Base-by-base conservation (phyloP, 1,140 invertebrate genomes). In the Gerris buenoi region DNA sequence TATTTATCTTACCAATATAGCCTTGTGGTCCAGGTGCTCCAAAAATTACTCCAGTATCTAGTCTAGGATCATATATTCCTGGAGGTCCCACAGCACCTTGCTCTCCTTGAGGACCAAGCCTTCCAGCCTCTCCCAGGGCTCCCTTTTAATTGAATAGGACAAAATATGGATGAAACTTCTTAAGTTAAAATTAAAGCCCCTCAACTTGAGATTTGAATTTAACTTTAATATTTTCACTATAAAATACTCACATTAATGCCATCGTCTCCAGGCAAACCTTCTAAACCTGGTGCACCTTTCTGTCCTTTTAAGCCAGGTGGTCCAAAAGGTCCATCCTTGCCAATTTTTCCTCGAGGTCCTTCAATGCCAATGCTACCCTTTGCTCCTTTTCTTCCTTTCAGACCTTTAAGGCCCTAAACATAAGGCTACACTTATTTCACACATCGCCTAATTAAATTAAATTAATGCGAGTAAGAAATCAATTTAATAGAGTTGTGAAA, bases 211-310 rank as follows among this genome's bases (percentile, higher is more conserved):
- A n/a, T n/a, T n/a, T n/a, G n/a, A n/a, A n/a, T n/a, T n/a, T n/a
- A n/a, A n/a, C n/a, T n/a, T n/a, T n/a, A n/a, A n/a, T n/a, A n/a
- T n/a, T n/a, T n/a, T n/a, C n/a, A n/a, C n/a, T n/a, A n/a, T n/a
- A n/a, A n/a, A n/a, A n/a, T 13, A 46, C 29, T 61, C n/a, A 66
- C 68, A 65, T 68, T 28, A 2, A 33, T 3, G 15, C 65, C 68
- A 26, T 85, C 81, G 33, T 81, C 77, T 65, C 90, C 89, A 1
- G 86, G 85, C 77, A 89, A 87, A 72, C 90, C 90, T 74, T 91
- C 91, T 73, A 88, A 84, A 59, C 89, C 86, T 3, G 84, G 76
- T 75, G 85, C 82, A 72, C 86, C 86, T 77, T 89, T 88, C 26
- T 86, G 81, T 71, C 88, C 85, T 75, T 88, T 89, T 0, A 76